Evolutionary conservation across 1,140 invertebrate genomes (phyloP), one percentile per base, ranked within the genome.

Genomic region (Metaphire vulgaris): DNA sequence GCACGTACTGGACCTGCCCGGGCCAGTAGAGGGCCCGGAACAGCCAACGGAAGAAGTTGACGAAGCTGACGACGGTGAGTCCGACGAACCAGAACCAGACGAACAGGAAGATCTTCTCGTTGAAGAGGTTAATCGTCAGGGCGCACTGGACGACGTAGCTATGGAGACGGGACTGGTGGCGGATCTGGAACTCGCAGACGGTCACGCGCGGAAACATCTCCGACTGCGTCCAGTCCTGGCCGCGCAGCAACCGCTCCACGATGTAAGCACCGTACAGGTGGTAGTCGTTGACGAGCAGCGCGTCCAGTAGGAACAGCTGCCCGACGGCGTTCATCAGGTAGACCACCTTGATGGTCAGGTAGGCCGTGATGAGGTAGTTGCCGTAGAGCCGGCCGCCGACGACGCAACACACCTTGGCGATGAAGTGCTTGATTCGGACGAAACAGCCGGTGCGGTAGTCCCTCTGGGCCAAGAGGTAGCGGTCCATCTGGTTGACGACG

Each of bases 41-140:
- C n/a, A n/a, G n/a, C n/a, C n/a, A 70, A 66, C 73, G 75, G 21
- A 84, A 71, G 66, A 86, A 82, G 75, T 81, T 84, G 77, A 87
- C 84, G 70, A 86, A 81, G 14, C 87, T 86, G 28, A 88, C 82
- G 26, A 86, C 79, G 71, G 87, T 84, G 15, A 89, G 86, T 80
- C 88, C 87, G 16, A 89, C 86, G 66, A 87, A 86, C 88, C 88
- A 89, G 80, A 89, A 89, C 88, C 88, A 89, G 33, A 89, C 80
- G 77, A 89, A 87, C 74, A 89, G 85, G 80, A 89, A 89, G n/a
- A n/a, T n/a, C n/a, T n/a, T n/a, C n/a, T n/a, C n/a, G n/a, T n/a
- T n/a, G n/a, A n/a, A n/a, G n/a, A n/a, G n/a, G n/a, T n/a, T n/a
- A n/a, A n/a, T n/a, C n/a, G n/a, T n/a, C n/a, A n/a, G n/a, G n/a